Base-by-base conservation (phyloP, 2,113 vertebrate species). In the Noturus placidus region DNA sequence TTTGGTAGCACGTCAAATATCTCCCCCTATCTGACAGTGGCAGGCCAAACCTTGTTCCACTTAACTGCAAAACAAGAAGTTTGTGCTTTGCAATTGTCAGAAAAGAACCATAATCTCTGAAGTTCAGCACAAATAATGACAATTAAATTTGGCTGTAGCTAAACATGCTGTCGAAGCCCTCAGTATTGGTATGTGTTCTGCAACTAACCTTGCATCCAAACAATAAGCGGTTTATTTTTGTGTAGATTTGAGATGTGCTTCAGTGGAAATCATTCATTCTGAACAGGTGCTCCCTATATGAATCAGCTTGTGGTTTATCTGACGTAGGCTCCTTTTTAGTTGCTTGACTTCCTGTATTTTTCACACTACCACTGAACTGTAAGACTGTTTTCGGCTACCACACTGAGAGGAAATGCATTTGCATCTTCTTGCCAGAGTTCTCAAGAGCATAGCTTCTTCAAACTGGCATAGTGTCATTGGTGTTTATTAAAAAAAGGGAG, bases 241-340 rank as follows among this genome's bases (percentile, higher is more conserved):
- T 76, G 38, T 46, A 46, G 72, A 76, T 27, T 20, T 8, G 35
- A 74, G 7, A 72, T 38, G 4, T 27, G 13, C 46, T 54, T 78
- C 76, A 15, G 42, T 77, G 46, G 25, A 77, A 52, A 46, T 30
- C 46, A n/a, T 52, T 78, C 27, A 30, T n/a, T 78, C n/a, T 56
- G 33, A 56, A 80, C 77, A 81, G 30, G 30, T 81, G 30, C 19
- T 81, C 33, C 14, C 79, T 22, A 7, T 14, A 59, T 81, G 54
- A 59, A 81, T 81, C 27, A 19, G n/a, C 52, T 7, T 81, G 65
- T 85, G 54, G 67, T 19, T 57, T 83, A 35, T 57, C 57, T 72
- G 67, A 57, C 6, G 6, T 25, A 17, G 15, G 14, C 6, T 4
- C 11, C 5, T 5, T 30, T 30, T 46, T 46, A 52, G 65, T 33